Percentiles rank a stretch among this genome's conserved stretches.
These are phyloP conservation scores for Archilochus colubris DNA, from an alignment of 2,113 vertebrate species.

Conservation along the genomic window DNA sequence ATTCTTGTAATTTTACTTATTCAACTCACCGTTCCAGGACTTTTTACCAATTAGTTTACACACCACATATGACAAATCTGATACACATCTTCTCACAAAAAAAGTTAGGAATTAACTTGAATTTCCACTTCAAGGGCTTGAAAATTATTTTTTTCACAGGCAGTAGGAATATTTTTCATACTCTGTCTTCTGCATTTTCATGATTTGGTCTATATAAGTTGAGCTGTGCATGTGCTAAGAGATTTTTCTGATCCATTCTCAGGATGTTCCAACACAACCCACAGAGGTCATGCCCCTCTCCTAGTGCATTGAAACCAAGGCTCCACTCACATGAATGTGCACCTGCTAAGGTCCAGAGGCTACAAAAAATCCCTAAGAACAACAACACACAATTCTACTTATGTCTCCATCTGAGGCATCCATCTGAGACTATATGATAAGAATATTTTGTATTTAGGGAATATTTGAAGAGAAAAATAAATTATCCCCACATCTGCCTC, in stretches of 20 bases:
- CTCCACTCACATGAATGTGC: not conserved
- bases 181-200: not conserved
- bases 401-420: not conserved
- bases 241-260: not conserved
- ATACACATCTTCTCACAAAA: too few relatives aligned
- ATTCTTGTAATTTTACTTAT: not conserved
- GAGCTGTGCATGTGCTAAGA: not conserved
- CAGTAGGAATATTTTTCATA: too few relatives aligned
- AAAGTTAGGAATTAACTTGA: rapidly evolving
- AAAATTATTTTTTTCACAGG: too few relatives aligned
- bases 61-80: not conserved
- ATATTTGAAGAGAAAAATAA: not conserved
- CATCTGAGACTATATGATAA: not conserved
- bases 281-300: not conserved
- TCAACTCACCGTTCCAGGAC: not conserved
- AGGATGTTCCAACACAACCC: not conserved
- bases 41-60: not conserved
- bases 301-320: not conserved
- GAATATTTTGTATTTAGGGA: not conserved
- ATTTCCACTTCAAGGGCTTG: not conserved
- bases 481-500: not conserved
- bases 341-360: not conserved
- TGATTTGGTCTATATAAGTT: not conserved
- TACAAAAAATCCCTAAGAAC: not conserved
- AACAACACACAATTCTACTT: not conserved